Evolutionary conservation across 2,888 invertebrate genomes (phyloP).

Genomic region (Halictus ligatus): DNA sequence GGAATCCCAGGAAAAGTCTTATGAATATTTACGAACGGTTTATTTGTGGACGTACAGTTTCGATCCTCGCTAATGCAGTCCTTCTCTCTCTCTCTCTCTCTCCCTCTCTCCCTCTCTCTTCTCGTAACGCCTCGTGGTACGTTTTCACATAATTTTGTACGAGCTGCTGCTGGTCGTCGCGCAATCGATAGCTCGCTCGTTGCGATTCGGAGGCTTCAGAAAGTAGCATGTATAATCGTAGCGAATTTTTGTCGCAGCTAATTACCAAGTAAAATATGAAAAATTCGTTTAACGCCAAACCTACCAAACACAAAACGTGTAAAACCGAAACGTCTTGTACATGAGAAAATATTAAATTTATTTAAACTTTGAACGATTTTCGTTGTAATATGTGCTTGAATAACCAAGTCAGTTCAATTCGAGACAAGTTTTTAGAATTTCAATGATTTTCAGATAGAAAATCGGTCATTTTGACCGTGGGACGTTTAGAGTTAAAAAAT

Average conservation of each 20-base stretch:
- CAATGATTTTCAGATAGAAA: too few species aligned
- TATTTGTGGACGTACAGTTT: slow-evolving; percentile 68
- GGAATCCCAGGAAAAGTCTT: slow-evolving; percentile 54
- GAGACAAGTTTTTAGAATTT: too few species aligned
- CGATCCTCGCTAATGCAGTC: slow-evolving; percentile 53
- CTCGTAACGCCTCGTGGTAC: background rate
- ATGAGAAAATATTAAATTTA: too few species aligned
- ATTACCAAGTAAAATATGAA: background rate
- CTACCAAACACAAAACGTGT: too few species aligned
- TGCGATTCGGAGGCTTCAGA: background rate
- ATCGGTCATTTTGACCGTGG: too few species aligned
- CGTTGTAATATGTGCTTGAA: too few species aligned
- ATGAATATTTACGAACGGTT: slow-evolving; percentile 78
- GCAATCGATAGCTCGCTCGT: background rate
- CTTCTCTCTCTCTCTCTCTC: background rate
- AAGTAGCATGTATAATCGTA: background rate
- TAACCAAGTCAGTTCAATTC: too few species aligned
- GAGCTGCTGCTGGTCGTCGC: background rate
- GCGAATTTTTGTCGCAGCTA: background rate
- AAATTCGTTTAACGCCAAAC: too few species aligned
- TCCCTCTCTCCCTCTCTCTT: background rate
- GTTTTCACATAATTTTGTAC: slow-evolving; percentile 7
- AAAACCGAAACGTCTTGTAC: too few species aligned
- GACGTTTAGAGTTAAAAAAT: too few species aligned
- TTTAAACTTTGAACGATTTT: too few species aligned